Evolutionary conservation across 2,113 vertebrate genomes (phyloP).

Genomic region (Aptenodytes forsteri): DNA sequence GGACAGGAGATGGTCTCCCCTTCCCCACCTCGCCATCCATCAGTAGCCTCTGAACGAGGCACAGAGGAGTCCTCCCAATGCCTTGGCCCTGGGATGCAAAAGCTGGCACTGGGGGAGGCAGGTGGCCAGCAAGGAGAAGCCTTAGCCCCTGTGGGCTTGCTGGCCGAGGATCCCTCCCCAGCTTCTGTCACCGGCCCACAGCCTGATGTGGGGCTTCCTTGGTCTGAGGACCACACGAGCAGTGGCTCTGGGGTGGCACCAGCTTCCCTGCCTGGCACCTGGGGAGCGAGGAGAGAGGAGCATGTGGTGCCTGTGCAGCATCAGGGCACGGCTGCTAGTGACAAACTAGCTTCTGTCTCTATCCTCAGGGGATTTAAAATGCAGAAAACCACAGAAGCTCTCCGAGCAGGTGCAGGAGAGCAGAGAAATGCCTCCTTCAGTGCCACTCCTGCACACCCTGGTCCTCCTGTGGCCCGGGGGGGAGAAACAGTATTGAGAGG

Average conservation of each 20-base stretch:
- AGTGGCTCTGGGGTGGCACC: neutral
- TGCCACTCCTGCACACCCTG: neutral
- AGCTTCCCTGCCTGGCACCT: neutral
- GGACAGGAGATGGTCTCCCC: neutral
- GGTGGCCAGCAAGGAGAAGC: neutral
- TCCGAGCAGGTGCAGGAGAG: neutral
- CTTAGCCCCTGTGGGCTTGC: neutral
- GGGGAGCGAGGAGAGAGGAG: neutral
- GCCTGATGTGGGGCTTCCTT: neutral
- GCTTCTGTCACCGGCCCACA: neutral
- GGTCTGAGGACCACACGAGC: neutral
- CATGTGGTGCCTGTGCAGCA: neutral
- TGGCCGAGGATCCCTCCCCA: neutral
- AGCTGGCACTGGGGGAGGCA: neutral
- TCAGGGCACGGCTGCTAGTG: neutral
- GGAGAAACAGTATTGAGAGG: neutral
- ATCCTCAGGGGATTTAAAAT: accelerated
- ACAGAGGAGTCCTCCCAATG: too few relatives aligned
- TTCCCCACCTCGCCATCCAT: neutral
- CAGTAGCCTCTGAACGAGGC: neutral
- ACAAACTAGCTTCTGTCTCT: neutral
- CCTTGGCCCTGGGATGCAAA: neutral
- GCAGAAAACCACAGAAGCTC: neutral
- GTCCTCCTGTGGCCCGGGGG: accelerated
- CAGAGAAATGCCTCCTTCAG: neutral